Percentiles rank a stretch among this genome's conserved stretches.
Evolutionary conservation across 30 jellyfish, hydroid and myxozoan genomes (phyloP).

Genomic region (Sanderia malayensis): DNA sequence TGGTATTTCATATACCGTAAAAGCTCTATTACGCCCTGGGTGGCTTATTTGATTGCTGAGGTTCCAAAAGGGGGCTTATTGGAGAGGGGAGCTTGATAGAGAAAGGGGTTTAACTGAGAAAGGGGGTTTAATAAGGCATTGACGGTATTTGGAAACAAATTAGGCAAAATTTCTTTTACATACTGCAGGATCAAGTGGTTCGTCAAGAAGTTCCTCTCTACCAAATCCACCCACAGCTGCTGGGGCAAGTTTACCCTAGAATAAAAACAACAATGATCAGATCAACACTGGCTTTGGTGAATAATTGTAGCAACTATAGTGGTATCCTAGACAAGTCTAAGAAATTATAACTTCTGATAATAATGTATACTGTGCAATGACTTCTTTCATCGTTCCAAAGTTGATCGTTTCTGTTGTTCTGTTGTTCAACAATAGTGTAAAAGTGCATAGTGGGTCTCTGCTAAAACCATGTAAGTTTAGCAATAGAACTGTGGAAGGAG

Average conservation of each 20-base stretch:
- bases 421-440: no score
- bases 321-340: not conserved
- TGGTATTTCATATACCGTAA: not conserved
- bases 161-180: constrained; percentile 2
- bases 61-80: not conserved
- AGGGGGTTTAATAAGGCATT: not conserved
- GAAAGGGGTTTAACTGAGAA: not conserved
- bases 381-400: no score
- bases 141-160: not conserved
- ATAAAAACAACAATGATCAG: no score
- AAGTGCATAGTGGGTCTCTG: no score
- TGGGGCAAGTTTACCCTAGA: constrained; percentile 35
- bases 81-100: not conserved
- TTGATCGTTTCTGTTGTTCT: no score
- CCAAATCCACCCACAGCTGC: constrained; percentile 32
- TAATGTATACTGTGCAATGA: no score
- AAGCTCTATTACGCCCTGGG: not conserved
- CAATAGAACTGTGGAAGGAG: no score
- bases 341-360: constrained; percentile 2
- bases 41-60: not conserved
- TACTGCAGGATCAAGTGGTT: constrained; percentile 48
- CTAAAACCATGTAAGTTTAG: no score
- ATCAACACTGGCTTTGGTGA: no score
- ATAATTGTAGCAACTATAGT: no score
- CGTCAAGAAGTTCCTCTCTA: constrained; percentile 64